Evolutionary conservation across 2,113 vertebrate genomes (phyloP), one percentile per base, ranked within the genome.

Genomic region (Turdus rufiventris): DNA sequence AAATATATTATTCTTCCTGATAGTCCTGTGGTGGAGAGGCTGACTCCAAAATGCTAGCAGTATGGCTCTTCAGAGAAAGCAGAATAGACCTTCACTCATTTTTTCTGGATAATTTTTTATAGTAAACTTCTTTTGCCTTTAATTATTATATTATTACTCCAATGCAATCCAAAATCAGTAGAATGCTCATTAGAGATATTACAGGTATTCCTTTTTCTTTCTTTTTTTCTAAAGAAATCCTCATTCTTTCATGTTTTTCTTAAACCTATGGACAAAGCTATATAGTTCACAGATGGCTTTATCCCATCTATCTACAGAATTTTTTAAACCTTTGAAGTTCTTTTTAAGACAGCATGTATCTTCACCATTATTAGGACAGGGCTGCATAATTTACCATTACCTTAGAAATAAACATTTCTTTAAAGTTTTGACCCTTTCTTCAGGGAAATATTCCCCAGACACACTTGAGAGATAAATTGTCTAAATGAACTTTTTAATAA

Each of bases 401-500:
- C 73, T 76, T 63, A 51, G 50, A 83, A 77, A 78, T 18, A 82
- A 85, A 68, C 9, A 45, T 76, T 75, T 60, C 74, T 89, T 51
- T 12, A n/a, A 28, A n/a, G 45, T 66, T 85, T 93, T 79, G 43
- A 77, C n/a, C 26, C 23, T 79, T 94, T 26, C 48, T 45, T 79
- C 62, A 66, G 70, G 58, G 58, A 75, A 88, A 57, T 68, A 89
- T n/a, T 86, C 7, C 40, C 24, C n/a, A 80, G 43, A 25, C n/a
- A 85, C 54, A 91, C 38, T 85, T 77, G 47, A 86, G 43, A 88
- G 19, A 60, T 36, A 95, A 95, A 90, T 67, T 77, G 14, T 65
- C 66, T 94, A 93, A 94, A 91, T 67, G 67, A 95, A 96, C 63
- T 91, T 95, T 93, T 60, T 48, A 96, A 96, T 94, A 95, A 93